A percentile compares a stretch with the other conserved stretches of the same genome.
These are phyloP conservation scores for Cryptotis parvus DNA, from an alignment of 2,113 vertebrate species.

Conservation along the genomic window DNA sequence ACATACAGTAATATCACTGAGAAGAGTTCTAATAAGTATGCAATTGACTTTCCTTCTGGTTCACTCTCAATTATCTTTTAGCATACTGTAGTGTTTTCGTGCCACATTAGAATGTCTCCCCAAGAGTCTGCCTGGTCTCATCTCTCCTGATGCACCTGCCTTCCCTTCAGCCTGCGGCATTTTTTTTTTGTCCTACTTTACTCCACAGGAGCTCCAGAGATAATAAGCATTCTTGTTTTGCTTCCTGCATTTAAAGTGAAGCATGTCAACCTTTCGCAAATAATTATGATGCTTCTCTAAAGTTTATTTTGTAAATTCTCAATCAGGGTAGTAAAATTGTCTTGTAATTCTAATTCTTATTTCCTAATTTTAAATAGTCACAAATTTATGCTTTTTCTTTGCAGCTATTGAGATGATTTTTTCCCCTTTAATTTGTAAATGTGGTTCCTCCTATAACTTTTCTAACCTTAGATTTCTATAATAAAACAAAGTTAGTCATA, in stretches of 20 bases:
- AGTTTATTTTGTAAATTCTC: constrained; percentile 8
- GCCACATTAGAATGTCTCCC: background rate
- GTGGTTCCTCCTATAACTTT: background rate
- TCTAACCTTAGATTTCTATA: constrained; percentile 10
- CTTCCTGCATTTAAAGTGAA: constrained; percentile 27
- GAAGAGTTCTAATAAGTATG: constrained; percentile 25
- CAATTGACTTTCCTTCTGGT: constrained; percentile 24
- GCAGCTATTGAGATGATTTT: background rate
- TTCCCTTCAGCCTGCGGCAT: background rate
- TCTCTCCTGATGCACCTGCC: background rate
- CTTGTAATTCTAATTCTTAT: constrained; percentile 24
- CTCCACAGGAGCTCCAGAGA: constrained; percentile 9
- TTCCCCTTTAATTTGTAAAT: constrained; percentile 30
- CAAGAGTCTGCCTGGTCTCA: background rate
- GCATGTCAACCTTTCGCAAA: background rate
- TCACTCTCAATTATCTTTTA: background rate
- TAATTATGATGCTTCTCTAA: constrained; percentile 6
- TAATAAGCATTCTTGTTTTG: background rate
- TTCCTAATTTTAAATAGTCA: background rate
- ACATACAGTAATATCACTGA: background rate
- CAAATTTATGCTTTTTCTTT: background rate
- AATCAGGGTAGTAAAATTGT: background rate
- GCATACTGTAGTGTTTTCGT: background rate
- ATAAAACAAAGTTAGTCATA: background rate
- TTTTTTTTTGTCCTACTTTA: background rate